phyloP scores from a whole-genome alignment of 64 coral and sea anemone genomes.

The Dendronephthya gigantea region DNA sequence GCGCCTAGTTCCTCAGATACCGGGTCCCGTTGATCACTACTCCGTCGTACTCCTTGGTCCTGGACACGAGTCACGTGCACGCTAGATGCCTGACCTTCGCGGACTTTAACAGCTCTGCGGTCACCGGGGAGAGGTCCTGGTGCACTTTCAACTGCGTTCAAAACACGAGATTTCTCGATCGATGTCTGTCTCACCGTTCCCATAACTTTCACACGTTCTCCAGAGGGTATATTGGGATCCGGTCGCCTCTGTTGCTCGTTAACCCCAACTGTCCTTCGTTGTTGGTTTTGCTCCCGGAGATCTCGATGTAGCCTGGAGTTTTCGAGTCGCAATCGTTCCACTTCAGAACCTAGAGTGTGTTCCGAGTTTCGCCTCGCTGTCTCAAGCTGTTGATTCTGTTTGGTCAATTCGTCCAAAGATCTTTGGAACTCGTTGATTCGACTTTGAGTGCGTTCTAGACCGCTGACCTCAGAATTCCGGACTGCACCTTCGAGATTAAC shows the following conservation, averaged over 20 bases:
- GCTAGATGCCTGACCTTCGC: not conserved
- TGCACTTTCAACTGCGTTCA: not conserved
- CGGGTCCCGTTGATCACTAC: not conserved
- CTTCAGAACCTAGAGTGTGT: not conserved
- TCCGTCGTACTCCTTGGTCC: not conserved
- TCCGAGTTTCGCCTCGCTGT: not conserved
- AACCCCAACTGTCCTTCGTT: not conserved
- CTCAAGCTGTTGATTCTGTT: not conserved
- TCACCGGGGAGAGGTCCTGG: not conserved
- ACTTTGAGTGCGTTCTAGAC: not conserved
- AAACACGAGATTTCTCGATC: not conserved
- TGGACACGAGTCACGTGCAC: not conserved
- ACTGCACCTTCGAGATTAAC: not conserved
- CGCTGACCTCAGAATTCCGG: not conserved
- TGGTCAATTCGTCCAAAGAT: not conserved
- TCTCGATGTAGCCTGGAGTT: not conserved
- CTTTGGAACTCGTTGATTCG: not conserved
- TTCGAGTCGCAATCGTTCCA: not conserved
- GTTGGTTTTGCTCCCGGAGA: not conserved
- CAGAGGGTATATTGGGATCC: not conserved
- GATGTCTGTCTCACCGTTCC: not conserved
- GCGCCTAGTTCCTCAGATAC: not conserved
- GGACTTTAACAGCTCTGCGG: not conserved
- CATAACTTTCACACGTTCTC: not conserved
- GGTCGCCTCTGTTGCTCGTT: not conserved